Percentiles rank a stretch among this genome's conserved stretches.
Conservation (phyloP, 2,113 vertebrate genomes). For the Rhinichthys klamathensis region DNA sequence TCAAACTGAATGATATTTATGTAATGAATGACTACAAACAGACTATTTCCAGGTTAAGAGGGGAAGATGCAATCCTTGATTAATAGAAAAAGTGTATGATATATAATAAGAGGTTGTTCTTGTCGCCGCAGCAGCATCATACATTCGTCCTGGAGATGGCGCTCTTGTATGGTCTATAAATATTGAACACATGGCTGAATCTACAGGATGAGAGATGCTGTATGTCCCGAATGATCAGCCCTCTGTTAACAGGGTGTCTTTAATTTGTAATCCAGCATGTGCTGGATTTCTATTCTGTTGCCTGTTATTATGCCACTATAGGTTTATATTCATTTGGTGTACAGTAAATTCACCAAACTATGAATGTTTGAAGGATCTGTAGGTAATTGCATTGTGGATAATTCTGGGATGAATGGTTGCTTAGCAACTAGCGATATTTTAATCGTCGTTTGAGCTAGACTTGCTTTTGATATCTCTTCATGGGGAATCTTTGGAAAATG, state of each 20-base stretch:
- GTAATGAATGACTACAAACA: background rate
- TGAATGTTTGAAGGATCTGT: background rate
- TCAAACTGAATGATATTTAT: background rate
- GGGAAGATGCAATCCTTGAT: background rate
- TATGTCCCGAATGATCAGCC: background rate
- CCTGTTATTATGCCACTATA: background rate
- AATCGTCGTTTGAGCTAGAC: background rate
- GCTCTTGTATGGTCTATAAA: conserved; percentile 37
- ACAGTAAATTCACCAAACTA: background rate
- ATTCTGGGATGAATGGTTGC: conserved; percentile 14
- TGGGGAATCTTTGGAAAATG: background rate
- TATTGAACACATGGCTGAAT: background rate
- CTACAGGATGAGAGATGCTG: background rate
- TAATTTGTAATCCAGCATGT: background rate
- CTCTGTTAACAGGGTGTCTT: background rate
- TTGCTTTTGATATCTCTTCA: background rate
- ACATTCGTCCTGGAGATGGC: conserved; percentile 37
- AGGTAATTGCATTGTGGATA: background rate
- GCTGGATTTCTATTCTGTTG: background rate
- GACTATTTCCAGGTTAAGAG: too few relatives aligned
- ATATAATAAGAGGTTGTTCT: background rate
- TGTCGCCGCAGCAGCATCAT: background rate
- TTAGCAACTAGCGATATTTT: conserved; percentile 5
- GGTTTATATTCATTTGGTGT: background rate
- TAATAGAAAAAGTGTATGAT: background rate